These are phyloP conservation scores for Tridacna gigas DNA, from an alignment of 2,888 invertebrate species.

Conservation along the genomic window DNA sequence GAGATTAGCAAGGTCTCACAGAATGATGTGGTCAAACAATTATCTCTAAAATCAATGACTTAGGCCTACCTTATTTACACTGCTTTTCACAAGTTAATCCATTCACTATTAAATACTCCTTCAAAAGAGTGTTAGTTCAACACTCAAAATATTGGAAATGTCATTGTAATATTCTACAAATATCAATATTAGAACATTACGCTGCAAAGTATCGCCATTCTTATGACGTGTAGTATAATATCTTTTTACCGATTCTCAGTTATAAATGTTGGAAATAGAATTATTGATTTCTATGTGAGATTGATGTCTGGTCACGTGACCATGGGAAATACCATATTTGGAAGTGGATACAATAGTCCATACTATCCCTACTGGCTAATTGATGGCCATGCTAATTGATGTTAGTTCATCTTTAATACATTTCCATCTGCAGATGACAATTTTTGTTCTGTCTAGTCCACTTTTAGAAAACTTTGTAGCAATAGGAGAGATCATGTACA, in stretches of 20 bases:
- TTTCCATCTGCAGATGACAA: too few species aligned
- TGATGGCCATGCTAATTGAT: not conserved
- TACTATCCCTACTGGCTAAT: conserved; percentile 1
- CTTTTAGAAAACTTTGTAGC: too few species aligned
- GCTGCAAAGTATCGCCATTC: not conserved
- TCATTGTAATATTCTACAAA: conserved; percentile 16
- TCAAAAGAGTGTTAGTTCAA: not conserved
- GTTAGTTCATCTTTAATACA: too few species aligned
- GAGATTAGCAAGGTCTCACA: too few species aligned
- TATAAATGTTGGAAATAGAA: conserved; percentile 18
- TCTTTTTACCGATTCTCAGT: conserved; percentile 1
- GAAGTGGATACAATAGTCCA: conserved; percentile 20
- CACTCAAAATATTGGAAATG: conserved; percentile 15
- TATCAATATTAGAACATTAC: conserved; percentile 6
- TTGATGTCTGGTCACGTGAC: conserved; percentile 19
- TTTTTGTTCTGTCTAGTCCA: too few species aligned
- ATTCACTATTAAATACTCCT: conserved; percentile 15
- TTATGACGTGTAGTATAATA: conserved; percentile 11
- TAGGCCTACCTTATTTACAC: conserved; percentile 19
- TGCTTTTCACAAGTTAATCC: conserved; percentile 18
- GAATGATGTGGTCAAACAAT: too few species aligned
- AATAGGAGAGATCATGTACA: too few species aligned
- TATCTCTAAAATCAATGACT: not conserved
- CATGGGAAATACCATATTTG: conserved; percentile 2
- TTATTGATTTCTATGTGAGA: conserved; percentile 19